Percentiles rank a stretch among this genome's conserved stretches.
These are phyloP conservation scores for Pseudococcus longispinus DNA, from an alignment of 2,888 invertebrate genomes.

Conservation along the genomic window DNA sequence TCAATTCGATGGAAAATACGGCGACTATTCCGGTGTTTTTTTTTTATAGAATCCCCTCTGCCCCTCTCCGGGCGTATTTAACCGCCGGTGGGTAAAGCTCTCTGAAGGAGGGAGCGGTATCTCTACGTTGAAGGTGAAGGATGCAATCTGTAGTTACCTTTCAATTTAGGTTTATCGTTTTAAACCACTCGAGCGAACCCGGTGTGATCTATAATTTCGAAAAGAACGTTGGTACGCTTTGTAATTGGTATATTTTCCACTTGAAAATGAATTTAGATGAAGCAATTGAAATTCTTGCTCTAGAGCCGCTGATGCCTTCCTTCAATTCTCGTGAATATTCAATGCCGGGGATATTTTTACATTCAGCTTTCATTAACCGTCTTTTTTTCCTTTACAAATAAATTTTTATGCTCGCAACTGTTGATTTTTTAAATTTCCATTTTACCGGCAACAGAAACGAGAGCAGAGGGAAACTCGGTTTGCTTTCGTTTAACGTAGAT, in stretches of 20 bases:
- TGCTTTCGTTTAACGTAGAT: neutral
- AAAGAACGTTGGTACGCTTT: conserved; percentile 15
- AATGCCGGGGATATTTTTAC: conserved; percentile 6
- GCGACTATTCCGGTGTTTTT: neutral
- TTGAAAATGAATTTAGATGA: conserved; percentile 38
- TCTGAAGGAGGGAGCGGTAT: neutral
- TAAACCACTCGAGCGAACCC: neutral
- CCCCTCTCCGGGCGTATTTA: neutral
- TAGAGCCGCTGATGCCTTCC: conserved; percentile 4
- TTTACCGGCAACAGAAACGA: neutral
- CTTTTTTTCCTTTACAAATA: conserved; percentile 11
- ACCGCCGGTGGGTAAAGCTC: neutral
- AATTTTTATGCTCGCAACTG: conserved; percentile 28
- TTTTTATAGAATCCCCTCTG: neutral
- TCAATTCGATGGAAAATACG: neutral
- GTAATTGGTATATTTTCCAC: conserved; percentile 34
- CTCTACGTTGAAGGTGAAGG: neutral
- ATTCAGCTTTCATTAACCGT: conserved; percentile 6
- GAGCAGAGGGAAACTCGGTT: neutral
- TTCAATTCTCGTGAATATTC: conserved; percentile 29
- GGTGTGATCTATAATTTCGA: conserved; percentile 32
- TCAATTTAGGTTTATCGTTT: conserved; percentile 16
- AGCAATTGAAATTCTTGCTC: conserved; percentile 26
- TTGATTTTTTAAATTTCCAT: conserved; percentile 19
- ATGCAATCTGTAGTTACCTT: conserved; percentile 6